Percentiles rank a stretch among this genome's conserved stretches.
Evolutionary conservation across 64 coral and sea anemone genomes (phyloP).

Genomic region (Montipora capricornis): DNA sequence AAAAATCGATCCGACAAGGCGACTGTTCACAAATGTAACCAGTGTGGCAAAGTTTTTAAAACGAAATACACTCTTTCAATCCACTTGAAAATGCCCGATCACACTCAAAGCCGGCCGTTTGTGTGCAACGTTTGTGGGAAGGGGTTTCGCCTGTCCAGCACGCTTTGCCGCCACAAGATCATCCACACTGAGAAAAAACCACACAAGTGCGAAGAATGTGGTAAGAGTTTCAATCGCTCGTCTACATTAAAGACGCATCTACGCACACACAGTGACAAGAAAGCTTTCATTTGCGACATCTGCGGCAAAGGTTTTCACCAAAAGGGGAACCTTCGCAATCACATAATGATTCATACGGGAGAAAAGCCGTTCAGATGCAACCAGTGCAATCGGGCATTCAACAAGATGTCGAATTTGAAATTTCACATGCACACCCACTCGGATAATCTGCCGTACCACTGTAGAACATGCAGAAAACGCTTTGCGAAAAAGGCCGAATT

Average conservation of each 20-base stretch:
- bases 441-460: conserved; percentile 72
- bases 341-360: conserved; percentile 82
- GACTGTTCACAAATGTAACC: conserved; percentile 58
- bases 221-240: conserved; percentile 69
- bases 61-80: conserved; percentile 79
- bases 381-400: conserved; percentile 70
- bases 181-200: conserved; percentile 82
- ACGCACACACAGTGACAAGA: conserved; percentile 75
- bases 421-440: conserved; percentile 78
- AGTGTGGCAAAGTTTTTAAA: conserved; percentile 79
- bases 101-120: conserved; percentile 72
- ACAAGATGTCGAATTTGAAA: conserved; percentile 82
- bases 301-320: conserved; percentile 79
- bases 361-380: conserved; percentile 75
- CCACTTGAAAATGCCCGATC: conserved; percentile 80
- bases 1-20: conserved; percentile 59
- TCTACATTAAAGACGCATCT: conserved; percentile 69
- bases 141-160: conserved; percentile 76
- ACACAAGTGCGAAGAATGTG: conserved; percentile 71
- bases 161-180: conserved; percentile 73
- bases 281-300: conserved; percentile 74
- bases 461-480: conserved; percentile 52
- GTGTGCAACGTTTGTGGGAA: conserved; percentile 79
- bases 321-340: conserved; percentile 73
- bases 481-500: conserved; percentile 67